Percentiles rank a stretch among this genome's conserved stretches.
Conservation (phyloP, 2,888 invertebrate genomes). For the Patella pellucida region DNA sequence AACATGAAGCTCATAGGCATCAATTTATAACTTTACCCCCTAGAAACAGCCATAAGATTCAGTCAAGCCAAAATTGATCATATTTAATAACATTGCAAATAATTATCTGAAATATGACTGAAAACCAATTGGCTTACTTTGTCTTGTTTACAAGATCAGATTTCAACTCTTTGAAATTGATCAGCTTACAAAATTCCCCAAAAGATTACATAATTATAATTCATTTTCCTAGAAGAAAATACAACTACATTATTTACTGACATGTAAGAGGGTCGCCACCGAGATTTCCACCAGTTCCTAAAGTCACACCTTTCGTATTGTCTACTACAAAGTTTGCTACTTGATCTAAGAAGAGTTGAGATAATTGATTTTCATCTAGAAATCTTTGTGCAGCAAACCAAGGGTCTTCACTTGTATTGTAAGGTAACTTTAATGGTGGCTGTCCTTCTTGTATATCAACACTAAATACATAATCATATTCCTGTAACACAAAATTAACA, state of each 20-base stretch:
- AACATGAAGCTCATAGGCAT: too few species aligned
- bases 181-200: too few species aligned
- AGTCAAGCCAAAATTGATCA: too few species aligned
- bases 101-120: too few species aligned
- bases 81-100: too few species aligned
- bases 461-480: conserved; percentile 95
- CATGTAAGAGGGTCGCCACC: conserved; percentile 77
- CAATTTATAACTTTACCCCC: too few species aligned
- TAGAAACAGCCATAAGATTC: too few species aligned
- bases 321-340: conserved; percentile 92
- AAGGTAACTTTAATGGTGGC: conserved; percentile 90
- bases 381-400: conserved; percentile 93
- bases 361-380: conserved; percentile 86
- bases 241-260: conserved; percentile 40
- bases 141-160: too few species aligned
- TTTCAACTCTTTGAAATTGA: too few species aligned
- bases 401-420: conserved; percentile 90
- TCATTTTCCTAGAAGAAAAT: too few species aligned
- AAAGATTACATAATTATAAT: too few species aligned
- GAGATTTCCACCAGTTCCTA: conserved; percentile 48
- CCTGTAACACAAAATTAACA: conserved; percentile 70
- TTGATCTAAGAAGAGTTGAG: conserved; percentile 87
- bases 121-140: too few species aligned
- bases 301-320: conserved; percentile 78
- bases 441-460: conserved; percentile 95